Evolutionary conservation across 2,797 vertebrate species (phyloP).

Genomic region (Amniataba percoides): DNA sequence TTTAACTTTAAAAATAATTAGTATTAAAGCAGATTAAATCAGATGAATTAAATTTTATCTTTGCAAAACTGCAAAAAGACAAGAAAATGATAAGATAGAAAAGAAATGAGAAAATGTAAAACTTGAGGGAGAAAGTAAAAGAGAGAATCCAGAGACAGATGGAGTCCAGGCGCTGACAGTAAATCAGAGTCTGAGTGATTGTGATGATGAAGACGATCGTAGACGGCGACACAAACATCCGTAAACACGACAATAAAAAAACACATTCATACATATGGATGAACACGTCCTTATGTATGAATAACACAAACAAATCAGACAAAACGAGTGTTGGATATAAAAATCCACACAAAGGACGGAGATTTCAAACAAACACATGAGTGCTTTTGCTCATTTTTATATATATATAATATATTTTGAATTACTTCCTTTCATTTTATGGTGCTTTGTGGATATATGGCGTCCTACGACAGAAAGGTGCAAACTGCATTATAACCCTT

Average conservation of each 20-base stretch:
- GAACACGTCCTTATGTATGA: background rate
- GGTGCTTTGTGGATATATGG: background rate
- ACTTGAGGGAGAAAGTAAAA: background rate
- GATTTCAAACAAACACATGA: background rate
- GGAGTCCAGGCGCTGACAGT: background rate
- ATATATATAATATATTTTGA: background rate
- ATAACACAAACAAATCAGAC: background rate
- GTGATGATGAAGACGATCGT: background rate
- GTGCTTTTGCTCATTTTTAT: background rate
- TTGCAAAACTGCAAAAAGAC: background rate
- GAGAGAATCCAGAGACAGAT: background rate
- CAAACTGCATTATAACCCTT: background rate
- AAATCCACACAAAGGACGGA: background rate
- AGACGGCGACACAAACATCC: constrained; percentile 3
- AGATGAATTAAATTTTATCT: background rate
- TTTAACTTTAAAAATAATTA: too few species aligned
- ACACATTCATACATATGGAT: constrained; percentile 11
- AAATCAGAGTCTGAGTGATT: background rate
- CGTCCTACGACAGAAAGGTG: background rate
- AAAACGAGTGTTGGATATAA: background rate
- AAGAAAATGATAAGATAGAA: background rate
- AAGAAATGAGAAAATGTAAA: too few species aligned
- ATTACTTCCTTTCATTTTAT: background rate
- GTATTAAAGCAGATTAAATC: background rate
- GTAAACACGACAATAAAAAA: background rate